Base-by-base conservation (phyloP, 2,113 vertebrate genomes). In the Cettia cetti region DNA sequence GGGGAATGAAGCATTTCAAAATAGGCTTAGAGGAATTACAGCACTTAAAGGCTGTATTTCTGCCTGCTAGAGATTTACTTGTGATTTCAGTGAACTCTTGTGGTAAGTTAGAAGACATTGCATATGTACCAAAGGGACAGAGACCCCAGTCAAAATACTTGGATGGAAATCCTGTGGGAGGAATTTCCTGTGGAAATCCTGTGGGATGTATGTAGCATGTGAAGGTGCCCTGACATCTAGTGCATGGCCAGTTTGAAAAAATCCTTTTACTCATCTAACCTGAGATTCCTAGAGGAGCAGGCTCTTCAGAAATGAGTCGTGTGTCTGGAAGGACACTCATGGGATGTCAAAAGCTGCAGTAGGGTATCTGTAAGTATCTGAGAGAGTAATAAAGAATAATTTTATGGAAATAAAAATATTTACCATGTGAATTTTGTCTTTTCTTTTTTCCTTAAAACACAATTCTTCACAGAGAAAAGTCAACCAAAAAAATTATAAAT, bases 381-480 rank as follows among this genome's bases (percentile, higher is more conserved):
- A 83, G 19, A 30, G 8, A 24, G 28, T 61, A 2, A 20, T 44
- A 78, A 65, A 35, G 4, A 44, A 35, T 35, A 35, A 14, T 30
- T 42, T 44, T 61, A 50, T 4, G 11, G 39, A 70, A 94, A 65
- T 33, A 74, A 9, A 64, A 24, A 56, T 4, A 5, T 53, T 74
- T 31, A 60, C 4, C 0, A 1, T 28, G 2, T 8, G 1, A 76
- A 4, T 50, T 42, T 82, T 47, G 45, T 22, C 20, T 50, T 3
- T 21, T 18, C 80, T 26, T 82, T 72, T 7, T 4, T 26, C 15
- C 4, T 78, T 80, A 68, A 91, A 50, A 70, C 3, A 78, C 1
- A 64, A 45, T 63, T 81, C 3, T 19, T 64, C 20, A 72, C 12
- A 49, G n/a, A 89, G 23, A 82, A 89, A 90, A 72, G 21, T 3